These are phyloP conservation scores for Drosophila bocki DNA, from an alignment of 1,140 invertebrate species.

Conservation along the genomic window DNA sequence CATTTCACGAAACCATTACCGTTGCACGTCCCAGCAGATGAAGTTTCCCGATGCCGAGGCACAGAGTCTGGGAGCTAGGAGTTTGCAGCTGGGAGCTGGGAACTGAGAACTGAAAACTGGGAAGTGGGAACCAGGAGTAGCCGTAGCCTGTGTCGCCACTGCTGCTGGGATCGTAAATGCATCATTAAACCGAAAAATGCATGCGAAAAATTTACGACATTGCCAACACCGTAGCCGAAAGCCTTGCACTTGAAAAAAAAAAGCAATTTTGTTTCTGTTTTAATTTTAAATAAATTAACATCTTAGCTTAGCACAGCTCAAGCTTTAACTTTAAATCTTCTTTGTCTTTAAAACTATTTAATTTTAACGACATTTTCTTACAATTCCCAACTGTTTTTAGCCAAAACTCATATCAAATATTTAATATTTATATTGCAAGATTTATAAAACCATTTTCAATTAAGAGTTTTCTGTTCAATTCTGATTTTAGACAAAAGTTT, in stretches of 20 bases:
- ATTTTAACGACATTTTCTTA: accelerated
- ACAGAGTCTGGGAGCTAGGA: conserved; percentile 1
- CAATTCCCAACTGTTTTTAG: background rate
- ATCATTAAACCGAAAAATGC: conserved; percentile 85
- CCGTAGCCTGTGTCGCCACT: conserved; percentile 59
- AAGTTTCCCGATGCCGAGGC: conserved; percentile 5
- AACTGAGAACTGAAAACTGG: background rate
- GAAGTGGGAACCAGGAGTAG: conserved; percentile 25
- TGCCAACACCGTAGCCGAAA: conserved; percentile 71
- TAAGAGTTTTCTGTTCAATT: too few relatives aligned
- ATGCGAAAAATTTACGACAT: conserved; percentile 84
- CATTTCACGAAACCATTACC: conserved; percentile 62
- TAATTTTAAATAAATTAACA: background rate
- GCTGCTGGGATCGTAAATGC: conserved; percentile 82
- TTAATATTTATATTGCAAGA: too few relatives aligned
- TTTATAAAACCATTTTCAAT: too few relatives aligned
- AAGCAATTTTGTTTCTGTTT: too few relatives aligned
- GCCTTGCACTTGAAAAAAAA: conserved; percentile 43
- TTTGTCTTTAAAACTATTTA: background rate
- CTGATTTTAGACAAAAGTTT: too few relatives aligned
- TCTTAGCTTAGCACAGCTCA: background rate
- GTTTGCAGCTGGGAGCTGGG: background rate
- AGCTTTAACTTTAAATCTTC: too few relatives aligned
- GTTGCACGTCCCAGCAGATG: conserved; percentile 37
- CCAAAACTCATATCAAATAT: too few relatives aligned